A percentile compares a stretch with the other conserved stretches of the same genome.
phyloP scores from a whole-genome alignment of 1,140 invertebrate genomes.

The Vanessa atalanta region DNA sequence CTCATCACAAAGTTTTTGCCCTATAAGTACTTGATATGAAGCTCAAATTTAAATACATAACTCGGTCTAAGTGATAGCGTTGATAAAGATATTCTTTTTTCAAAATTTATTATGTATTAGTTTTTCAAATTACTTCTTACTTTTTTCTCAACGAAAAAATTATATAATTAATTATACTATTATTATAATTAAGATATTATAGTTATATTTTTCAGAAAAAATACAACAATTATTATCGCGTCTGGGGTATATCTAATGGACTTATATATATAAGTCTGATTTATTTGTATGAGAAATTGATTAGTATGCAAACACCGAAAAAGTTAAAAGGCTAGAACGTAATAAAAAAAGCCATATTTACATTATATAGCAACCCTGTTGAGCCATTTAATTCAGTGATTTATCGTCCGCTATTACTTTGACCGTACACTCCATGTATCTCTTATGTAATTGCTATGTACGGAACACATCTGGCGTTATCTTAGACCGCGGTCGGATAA shows the following conservation, averaged over 20 bases:
- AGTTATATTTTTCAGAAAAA: too few species aligned
- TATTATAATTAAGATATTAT: too few species aligned
- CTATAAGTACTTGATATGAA: constrained; percentile 29
- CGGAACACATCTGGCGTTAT: constrained; percentile 30
- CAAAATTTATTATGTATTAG: too few species aligned
- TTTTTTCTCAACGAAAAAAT: too few species aligned
- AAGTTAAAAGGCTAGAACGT: not conserved
- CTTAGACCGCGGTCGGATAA: constrained; percentile 32
- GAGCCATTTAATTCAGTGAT: constrained; percentile 2
- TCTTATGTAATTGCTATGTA: constrained; percentile 27
- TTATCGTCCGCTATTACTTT: constrained; percentile 12
- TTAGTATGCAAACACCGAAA: too few species aligned
- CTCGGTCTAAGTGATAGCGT: not conserved
- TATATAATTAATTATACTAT: too few species aligned
- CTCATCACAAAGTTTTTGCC: constrained; percentile 37
- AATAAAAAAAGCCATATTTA: not conserved
- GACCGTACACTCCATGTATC: constrained; percentile 2
- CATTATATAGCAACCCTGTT: not conserved
- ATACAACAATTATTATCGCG: too few species aligned
- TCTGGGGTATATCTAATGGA: too few species aligned
- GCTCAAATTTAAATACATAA: constrained; percentile 1
- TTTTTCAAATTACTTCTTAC: too few species aligned
- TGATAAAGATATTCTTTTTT: not conserved
- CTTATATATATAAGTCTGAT: too few species aligned
- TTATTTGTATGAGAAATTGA: too few species aligned